Conservation (phyloP, 2,888 invertebrate species). For the Asteroscopus sphinx region DNA sequence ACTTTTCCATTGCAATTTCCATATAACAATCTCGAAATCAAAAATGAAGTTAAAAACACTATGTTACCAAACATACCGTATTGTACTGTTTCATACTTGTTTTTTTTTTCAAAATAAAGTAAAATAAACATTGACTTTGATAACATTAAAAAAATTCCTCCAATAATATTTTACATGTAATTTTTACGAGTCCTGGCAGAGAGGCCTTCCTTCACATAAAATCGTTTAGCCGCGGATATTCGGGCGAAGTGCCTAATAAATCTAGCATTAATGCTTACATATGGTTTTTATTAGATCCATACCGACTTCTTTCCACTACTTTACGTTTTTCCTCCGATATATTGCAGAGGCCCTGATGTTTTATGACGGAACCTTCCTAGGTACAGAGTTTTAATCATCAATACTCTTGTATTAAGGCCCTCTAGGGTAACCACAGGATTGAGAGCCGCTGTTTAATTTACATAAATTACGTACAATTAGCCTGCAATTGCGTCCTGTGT, state of each 20-base stretch:
- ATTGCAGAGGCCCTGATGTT: neutral
- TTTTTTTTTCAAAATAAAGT: too few species aligned
- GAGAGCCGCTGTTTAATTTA: neutral
- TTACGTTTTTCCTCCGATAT: conserved; percentile 13
- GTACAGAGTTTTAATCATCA: conserved; percentile 7
- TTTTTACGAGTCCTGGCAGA: conserved; percentile 12
- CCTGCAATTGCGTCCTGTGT: too few species aligned
- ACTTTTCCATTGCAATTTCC: too few species aligned
- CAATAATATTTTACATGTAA: conserved; percentile 8
- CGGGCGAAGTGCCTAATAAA: conserved; percentile 10
- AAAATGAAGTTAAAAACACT: too few species aligned
- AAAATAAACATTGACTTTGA: too few species aligned
- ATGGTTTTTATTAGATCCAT: neutral
- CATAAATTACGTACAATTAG: neutral
- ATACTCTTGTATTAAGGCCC: neutral
- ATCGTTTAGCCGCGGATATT: conserved; percentile 8
- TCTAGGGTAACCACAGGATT: too few species aligned
- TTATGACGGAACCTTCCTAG: conserved; percentile 11
- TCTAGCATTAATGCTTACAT: conserved; percentile 7
- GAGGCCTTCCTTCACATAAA: conserved; percentile 12
- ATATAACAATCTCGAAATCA: too few species aligned
- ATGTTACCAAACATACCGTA: too few species aligned
- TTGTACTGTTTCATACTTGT: too few species aligned
- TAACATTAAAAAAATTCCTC: neutral
- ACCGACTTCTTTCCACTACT: conserved; percentile 5